These are phyloP conservation scores for Campylomormyrus numenius DNA, from an alignment of 2,113 vertebrate species.

Conservation along the genomic window DNA sequence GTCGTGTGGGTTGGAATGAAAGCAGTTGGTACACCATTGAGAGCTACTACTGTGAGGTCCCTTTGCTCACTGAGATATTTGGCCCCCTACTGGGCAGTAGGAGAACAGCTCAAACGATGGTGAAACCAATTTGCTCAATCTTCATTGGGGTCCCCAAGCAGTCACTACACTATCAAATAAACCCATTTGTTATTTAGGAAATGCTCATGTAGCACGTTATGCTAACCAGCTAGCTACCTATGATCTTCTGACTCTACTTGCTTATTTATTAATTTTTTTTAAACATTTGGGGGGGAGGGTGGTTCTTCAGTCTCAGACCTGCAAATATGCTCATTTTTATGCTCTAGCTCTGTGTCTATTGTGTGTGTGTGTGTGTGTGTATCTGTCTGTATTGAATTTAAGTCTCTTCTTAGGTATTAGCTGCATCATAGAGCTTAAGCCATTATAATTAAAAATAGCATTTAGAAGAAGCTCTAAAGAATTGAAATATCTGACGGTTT, in stretches of 20 bases:
- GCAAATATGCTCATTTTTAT: neutral
- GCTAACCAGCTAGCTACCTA: neutral
- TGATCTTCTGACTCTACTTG: neutral
- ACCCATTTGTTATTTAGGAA: neutral
- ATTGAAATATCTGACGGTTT: slow-evolving; percentile 16
- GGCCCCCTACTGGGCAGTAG: neutral
- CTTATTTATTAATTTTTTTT: neutral
- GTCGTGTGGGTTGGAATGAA: neutral
- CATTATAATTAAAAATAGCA: neutral
- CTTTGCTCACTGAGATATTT: neutral
- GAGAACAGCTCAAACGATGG: neutral
- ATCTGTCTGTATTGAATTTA: neutral
- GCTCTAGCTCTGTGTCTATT: neutral
- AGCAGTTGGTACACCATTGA: neutral
- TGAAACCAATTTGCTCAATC: neutral
- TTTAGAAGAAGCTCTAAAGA: neutral
- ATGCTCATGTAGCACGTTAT: neutral
- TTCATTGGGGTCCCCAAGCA: neutral
- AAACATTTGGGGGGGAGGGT: neutral
- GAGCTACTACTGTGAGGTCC: neutral
- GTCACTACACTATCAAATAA: neutral
- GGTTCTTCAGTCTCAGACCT: neutral
- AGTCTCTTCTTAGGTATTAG: neutral
- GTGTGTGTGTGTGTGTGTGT: too few species aligned
- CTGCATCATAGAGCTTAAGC: neutral